Evolutionary conservation across 2,113 vertebrate species (phyloP).

Genomic region (Cryptomyrus ogoouensis): DNA sequence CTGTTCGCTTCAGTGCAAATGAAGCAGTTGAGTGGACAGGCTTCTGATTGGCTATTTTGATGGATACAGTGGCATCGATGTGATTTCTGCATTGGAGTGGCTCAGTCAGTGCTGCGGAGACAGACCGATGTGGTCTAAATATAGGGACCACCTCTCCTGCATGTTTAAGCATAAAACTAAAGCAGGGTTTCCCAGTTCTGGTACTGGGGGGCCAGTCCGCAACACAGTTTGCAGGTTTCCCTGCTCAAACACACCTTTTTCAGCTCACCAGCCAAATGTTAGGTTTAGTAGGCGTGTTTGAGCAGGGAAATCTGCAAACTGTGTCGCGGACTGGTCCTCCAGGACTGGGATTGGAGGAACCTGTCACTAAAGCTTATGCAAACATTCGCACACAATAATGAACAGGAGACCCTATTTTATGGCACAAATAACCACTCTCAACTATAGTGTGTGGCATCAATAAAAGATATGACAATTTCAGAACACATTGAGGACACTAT

Average conservation of each 20-base stretch:
- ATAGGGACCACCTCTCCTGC: conserved; percentile 24
- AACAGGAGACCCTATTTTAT: background rate
- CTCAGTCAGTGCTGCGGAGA: conserved; percentile 43
- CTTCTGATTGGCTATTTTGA: background rate
- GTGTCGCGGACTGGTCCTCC: background rate
- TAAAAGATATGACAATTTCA: background rate
- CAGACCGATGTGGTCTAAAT: conserved; percentile 30
- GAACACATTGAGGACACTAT: background rate
- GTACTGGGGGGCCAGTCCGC: background rate
- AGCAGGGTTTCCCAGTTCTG: conserved; percentile 19
- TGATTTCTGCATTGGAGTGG: conserved; percentile 51
- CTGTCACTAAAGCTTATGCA: conserved; percentile 3
- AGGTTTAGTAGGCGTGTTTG: background rate
- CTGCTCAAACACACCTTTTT: background rate
- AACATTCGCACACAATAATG: conserved; percentile 26
- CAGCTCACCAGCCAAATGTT: background rate
- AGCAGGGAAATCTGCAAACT: background rate
- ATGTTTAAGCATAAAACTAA: conserved; percentile 27
- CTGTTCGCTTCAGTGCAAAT: conserved; percentile 4
- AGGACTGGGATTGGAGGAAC: background rate
- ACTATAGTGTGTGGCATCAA: background rate
- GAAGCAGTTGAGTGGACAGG: background rate
- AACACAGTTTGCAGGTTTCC: background rate
- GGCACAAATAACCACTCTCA: background rate
- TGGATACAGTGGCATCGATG: conserved; percentile 47